Evolutionary conservation across 2,113 vertebrate species (phyloP), one percentile per base, ranked within the genome.

Genomic region (Bambusicola thoracicus): DNA sequence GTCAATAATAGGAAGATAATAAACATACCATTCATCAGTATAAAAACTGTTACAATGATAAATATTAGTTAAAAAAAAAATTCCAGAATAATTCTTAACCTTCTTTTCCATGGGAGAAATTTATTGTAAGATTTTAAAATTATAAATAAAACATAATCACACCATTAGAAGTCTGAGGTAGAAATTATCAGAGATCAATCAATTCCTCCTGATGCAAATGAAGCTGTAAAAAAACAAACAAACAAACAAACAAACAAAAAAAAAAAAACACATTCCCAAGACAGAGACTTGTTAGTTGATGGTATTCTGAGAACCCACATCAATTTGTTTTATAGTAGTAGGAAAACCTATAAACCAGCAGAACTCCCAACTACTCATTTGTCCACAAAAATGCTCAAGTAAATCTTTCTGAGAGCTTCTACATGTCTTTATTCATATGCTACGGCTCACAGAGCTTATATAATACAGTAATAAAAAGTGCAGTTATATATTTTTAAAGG

Each of bases 331-430:
- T 63, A 85, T 34, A 75, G 62, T 55, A 90, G 85, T 7, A 85
- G 43, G 30, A 55, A 85, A 82, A 10, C 7, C 8, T 8, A 73
- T 76, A 85, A 65, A 66, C 63, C 21, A 46, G 76, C 32, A 70
- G 49, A 92, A 74, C 44, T 40, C 58, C 59, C 79, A 34, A 65
- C 29, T 51, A 73, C 21, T 77, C 63, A 65, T 8, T 62, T 22
- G 19, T 66, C 59, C 27, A 43, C 55, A 65, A 81, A 69, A 91
- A 81, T 30, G 27, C 5, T 69, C 8, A 0, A 36, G n/a, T 86
- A 77, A 95, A 86, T 91, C 55, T 77, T 84, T 32, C 68, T 40
- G 49, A 88, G 63, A 76, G 24, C 48, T 80, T 89, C 73, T 56
- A 22, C 22, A 43, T 27, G 40, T 29, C 36, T 78, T 51, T 24